These are phyloP conservation scores for Erethizon dorsatum DNA, from an alignment of 2,797 vertebrate species.

Conservation along the genomic window DNA sequence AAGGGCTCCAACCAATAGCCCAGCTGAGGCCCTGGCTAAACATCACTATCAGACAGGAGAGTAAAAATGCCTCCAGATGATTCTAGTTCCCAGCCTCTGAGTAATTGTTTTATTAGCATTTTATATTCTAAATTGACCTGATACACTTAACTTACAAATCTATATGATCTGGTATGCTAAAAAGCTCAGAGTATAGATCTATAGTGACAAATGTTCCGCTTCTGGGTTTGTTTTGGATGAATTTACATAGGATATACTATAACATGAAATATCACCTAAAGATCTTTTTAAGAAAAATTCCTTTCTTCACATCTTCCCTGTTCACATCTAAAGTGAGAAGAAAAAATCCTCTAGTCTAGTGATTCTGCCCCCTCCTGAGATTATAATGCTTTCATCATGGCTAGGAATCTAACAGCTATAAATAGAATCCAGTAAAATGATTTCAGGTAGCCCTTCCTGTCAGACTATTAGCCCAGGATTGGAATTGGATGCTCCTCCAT, in stretches of 20 bases:
- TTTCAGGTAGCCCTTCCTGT: conserved; percentile 51
- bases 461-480: background rate
- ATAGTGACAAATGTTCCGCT: background rate
- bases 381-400: conserved; percentile 59
- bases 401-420: conserved; percentile 1
- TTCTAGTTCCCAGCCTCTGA: background rate
- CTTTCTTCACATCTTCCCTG: background rate
- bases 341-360: background rate
- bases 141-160: conserved; percentile 11
- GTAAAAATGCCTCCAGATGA: conserved; percentile 35
- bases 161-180: background rate
- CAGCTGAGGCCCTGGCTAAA: background rate
- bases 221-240: background rate
- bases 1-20: background rate
- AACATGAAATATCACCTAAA: conserved; percentile 42
- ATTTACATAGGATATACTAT: conserved; percentile 1
- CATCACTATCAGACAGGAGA: background rate
- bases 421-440: conserved; percentile 57
- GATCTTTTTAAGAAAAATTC: conserved; percentile 11
- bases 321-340: conserved; percentile 26
- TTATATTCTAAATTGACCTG: conserved; percentile 18
- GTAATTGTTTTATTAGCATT: conserved; percentile 21
- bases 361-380: conserved; percentile 59
- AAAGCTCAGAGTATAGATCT: background rate
- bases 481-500: background rate